A percentile compares a stretch with the other conserved stretches of the same genome.
phyloP scores from a whole-genome alignment of 1,140 invertebrate genomes.

The Agrilus planipennis region DNA sequence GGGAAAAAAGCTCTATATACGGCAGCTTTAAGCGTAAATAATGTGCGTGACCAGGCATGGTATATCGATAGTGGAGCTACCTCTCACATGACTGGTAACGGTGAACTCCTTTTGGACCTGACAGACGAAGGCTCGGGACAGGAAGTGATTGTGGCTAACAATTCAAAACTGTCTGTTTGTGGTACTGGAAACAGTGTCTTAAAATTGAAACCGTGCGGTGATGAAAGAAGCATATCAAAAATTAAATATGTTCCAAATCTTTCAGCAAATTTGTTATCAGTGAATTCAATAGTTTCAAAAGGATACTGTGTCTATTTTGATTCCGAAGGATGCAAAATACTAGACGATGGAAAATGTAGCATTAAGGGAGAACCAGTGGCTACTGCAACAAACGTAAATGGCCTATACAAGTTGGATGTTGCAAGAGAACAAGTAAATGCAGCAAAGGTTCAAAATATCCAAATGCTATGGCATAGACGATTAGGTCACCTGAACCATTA shows the following conservation, averaged over 20 bases:
- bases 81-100: conserved; percentile 13
- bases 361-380: conserved; percentile 11
- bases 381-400: conserved; percentile 10
- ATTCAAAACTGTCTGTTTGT: conserved; percentile 2
- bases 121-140: conserved; percentile 6
- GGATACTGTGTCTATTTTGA: conserved; percentile 10
- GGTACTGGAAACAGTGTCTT: conserved; percentile 7
- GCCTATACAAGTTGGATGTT: conserved; percentile 8
- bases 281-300: conserved; percentile 12
- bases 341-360: conserved; percentile 4
- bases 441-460: conserved; percentile 3
- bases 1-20: conserved; percentile 6
- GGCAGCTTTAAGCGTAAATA: background rate
- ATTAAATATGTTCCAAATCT: conserved; percentile 14
- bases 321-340: conserved; percentile 7
- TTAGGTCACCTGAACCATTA: conserved; percentile 14
- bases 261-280: conserved; percentile 13
- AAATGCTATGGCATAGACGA: conserved; percentile 14
- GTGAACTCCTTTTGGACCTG: conserved; percentile 4
- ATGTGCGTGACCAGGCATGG: conserved; percentile 10
- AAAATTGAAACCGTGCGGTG: conserved; percentile 5
- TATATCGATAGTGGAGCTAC: conserved; percentile 17
- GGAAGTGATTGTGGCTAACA: conserved; percentile 10
- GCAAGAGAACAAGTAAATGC: conserved; percentile 1
- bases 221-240: conserved; percentile 7